Percentiles rank a stretch among this genome's conserved stretches.
phyloP scores from a whole-genome alignment of 2,797 vertebrate species.

The Sebastes oblongus region DNA sequence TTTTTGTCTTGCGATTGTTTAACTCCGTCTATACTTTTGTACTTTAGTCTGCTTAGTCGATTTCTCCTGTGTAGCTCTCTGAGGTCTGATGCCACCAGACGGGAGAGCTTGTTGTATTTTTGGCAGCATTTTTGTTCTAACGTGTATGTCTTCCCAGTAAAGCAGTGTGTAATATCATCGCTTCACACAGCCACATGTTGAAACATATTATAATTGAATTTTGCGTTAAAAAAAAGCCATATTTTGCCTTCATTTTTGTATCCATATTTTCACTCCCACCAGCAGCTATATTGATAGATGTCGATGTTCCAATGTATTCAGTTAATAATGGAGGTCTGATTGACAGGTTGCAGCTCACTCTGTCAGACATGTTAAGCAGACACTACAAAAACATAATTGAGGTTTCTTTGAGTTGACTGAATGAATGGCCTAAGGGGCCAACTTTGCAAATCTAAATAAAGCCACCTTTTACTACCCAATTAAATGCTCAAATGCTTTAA shows the following conservation, averaged over 20 bases:
- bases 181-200: neutral
- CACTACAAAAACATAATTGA: neutral
- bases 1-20: conserved; percentile 6
- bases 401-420: neutral
- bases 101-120: conserved; percentile 6
- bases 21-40: neutral
- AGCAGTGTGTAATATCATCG: neutral
- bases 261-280: neutral
- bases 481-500: neutral
- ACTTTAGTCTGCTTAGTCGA: neutral
- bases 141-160: neutral
- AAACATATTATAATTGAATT: neutral
- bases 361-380: neutral
- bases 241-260: neutral
- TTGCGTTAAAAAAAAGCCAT: neutral
- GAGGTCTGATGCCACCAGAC: conserved; percentile 7
- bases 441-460: neutral
- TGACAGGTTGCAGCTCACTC: neutral
- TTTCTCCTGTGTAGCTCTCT: neutral
- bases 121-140: neutral
- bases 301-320: neutral
- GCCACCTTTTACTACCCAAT: neutral
- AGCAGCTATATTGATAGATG: neutral
- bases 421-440: neutral
- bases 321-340: neutral